Evolutionary conservation across 2,797 vertebrate genomes (phyloP), one percentile per base, ranked within the genome.

Genomic region (Gallirallus australis): DNA sequence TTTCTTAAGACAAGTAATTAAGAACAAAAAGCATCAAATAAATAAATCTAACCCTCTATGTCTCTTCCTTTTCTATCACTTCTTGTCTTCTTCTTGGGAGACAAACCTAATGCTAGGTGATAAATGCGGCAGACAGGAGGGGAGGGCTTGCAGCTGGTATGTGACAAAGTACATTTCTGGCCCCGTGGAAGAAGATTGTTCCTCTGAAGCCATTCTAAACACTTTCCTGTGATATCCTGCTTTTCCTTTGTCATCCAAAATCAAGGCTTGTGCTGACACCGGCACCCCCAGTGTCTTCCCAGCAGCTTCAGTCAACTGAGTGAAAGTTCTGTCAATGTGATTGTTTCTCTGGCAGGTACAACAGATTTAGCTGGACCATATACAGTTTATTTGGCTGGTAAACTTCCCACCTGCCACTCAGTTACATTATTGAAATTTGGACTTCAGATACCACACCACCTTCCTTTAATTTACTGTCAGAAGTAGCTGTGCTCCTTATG

Each of bases 311-410:
- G 11, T 15, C 27, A 11, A 48, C 37, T 37, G 39, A 68, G 12
- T 45, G 21, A 33, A 50, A 13, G 9, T 50, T 82, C 42, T 71
- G n/a, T 24, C 25, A 31, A 7, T 15, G 28, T 16, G 5, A 28
- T 48, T 45, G 12, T 64, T 73, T 72, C 37, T 79, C 50, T 66
- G n/a, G 11, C 16, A 87, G 35, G 6, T 59, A 7, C n/a, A 33
- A 25, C 7, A 24, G 20, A 25, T 25, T 9, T 10, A 64, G 37
- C 16, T 69, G 52, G 25, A 40, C 65, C 3, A 0, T 53, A 92
- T 92, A 77, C 48, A 88, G 87, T 60, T 86, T 28, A 75, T 96
- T 93, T 45, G 68, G 7, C 33, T 87, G n/a, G 16, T 85, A 85
- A 60, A 31, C n/a, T 57, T 91, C 42, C 39, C 61, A 59, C 14